Conservation (phyloP, 2,797 vertebrate species). For the Pipistrellus nathusii region DNA sequence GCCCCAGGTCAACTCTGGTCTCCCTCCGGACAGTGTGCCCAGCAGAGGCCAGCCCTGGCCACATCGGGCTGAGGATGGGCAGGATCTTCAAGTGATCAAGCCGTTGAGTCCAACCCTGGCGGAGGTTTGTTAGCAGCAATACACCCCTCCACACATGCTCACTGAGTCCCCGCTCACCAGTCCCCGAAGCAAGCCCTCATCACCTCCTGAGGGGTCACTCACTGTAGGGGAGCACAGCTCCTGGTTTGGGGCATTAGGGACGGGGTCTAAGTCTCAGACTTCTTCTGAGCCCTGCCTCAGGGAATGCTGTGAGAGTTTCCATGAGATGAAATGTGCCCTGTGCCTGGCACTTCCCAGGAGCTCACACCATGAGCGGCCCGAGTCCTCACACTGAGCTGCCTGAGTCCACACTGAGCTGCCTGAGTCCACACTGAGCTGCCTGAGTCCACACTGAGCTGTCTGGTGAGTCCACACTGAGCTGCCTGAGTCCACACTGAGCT, state of each 20-base stretch:
- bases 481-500: no score
- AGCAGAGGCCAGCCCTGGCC: neutral
- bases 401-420: no score
- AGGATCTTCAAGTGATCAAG: neutral
- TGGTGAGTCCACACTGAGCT: no score
- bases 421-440: no score
- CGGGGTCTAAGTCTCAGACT: neutral
- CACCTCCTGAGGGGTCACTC: neutral
- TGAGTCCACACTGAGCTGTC: no score
- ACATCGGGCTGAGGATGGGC: neutral
- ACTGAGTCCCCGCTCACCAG: no score
- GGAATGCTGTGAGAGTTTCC: no score
- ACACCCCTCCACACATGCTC: neutral
- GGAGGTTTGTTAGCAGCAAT: neutral
- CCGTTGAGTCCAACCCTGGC: fast-evolving
- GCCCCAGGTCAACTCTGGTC: neutral
- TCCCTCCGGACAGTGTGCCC: fast-evolving
- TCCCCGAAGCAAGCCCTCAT: fast-evolving
- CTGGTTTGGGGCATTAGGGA: neutral
- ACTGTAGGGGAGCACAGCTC: fast-evolving
- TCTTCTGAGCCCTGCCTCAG: no score
- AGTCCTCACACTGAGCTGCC: no score
- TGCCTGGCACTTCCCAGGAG: neutral
- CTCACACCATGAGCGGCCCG: fast-evolving
- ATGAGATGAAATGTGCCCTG: fast-evolving